These are phyloP conservation scores for Tachycineta bicolor DNA, from an alignment of 2,113 vertebrate species.

Conservation along the genomic window DNA sequence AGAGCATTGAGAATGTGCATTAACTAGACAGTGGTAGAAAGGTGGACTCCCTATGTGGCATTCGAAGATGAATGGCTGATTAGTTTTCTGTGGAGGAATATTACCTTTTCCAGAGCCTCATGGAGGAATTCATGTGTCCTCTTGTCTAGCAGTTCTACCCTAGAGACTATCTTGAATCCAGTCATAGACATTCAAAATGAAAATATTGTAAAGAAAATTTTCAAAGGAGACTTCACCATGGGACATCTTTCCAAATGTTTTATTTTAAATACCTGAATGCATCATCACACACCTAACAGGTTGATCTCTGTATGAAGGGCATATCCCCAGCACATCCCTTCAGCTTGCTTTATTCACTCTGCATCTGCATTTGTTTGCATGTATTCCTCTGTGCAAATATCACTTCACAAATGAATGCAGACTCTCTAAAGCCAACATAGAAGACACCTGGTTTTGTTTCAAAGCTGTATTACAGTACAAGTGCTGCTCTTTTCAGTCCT, in stretches of 20 bases:
- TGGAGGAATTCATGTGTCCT: neutral
- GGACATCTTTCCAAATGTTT: neutral
- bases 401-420: neutral
- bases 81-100: neutral
- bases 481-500: neutral
- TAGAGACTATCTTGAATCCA: neutral
- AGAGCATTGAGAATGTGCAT: neutral
- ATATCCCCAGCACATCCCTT: neutral
- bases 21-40: neutral
- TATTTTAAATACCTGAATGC: neutral
- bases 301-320: neutral
- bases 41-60: neutral
- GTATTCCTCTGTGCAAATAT: neutral
- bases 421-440: neutral
- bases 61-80: neutral
- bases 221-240: neutral
- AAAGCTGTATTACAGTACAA: neutral
- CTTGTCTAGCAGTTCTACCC: neutral
- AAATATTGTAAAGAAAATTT: neutral
- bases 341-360: neutral
- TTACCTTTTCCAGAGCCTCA: neutral
- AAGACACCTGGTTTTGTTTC: neutral
- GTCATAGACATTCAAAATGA: neutral
- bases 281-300: neutral
- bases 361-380: neutral